phyloP scores from a whole-genome alignment of 2,797 vertebrate species.

The Dendrocincla fuliginosa region DNA sequence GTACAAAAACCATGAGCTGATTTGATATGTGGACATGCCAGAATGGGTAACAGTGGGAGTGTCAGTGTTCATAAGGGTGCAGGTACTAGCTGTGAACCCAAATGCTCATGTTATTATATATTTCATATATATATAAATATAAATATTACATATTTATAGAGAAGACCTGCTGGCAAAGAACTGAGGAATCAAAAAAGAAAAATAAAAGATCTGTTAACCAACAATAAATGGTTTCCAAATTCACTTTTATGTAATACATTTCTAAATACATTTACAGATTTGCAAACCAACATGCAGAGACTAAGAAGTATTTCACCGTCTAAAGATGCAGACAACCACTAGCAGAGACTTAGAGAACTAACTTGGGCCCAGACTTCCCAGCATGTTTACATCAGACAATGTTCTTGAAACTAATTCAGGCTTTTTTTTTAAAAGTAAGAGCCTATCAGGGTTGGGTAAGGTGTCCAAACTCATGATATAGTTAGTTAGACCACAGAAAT shows the following conservation, averaged over 20 bases:
- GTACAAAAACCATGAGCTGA: neutral
- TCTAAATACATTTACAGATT: neutral
- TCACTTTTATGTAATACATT: neutral
- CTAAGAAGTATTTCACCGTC: neutral
- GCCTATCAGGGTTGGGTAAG: neutral
- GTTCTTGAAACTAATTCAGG: neutral
- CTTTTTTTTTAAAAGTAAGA: neutral
- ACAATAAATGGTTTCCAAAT: neutral
- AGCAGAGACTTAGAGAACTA: neutral
- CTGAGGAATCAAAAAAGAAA: neutral
- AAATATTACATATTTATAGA: too few relatives aligned
- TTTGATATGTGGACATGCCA: neutral
- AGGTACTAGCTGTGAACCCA: neutral
- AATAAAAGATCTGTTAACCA: neutral
- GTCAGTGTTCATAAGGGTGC: neutral
- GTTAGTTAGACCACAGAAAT: neutral
- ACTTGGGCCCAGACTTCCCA: neutral
- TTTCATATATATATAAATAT: neutral
- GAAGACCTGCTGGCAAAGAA: neutral
- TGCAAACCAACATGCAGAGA: neutral
- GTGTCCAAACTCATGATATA: neutral
- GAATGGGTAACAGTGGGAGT: neutral
- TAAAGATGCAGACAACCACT: neutral
- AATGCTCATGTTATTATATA: neutral
- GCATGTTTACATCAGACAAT: neutral